Percentiles rank a stretch among this genome's conserved stretches.
Evolutionary conservation across 2,888 invertebrate species (phyloP).

Genomic region (Caenorhabditis sp.): DNA sequence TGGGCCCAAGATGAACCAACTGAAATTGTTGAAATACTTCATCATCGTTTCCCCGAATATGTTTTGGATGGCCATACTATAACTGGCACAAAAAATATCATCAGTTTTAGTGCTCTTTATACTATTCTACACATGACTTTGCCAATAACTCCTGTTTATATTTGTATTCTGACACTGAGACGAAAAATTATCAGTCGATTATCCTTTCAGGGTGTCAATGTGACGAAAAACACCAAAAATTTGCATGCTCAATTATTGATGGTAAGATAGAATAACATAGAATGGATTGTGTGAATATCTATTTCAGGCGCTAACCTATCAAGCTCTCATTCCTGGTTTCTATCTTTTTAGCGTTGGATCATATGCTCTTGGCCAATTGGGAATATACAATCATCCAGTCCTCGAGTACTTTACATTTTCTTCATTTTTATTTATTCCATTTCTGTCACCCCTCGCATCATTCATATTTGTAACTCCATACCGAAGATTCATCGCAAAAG

Average conservation of each 20-base stretch:
- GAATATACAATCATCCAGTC: slow-evolving; percentile 24
- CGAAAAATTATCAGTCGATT: slow-evolving; percentile 13
- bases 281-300: not conserved
- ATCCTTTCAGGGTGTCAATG: slow-evolving; percentile 6
- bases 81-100: slow-evolving; percentile 28
- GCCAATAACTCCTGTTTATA: slow-evolving; percentile 45
- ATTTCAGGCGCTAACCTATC: slow-evolving; percentile 32
- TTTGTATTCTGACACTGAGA: slow-evolving; percentile 15
- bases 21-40: not conserved
- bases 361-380: slow-evolving; percentile 20
- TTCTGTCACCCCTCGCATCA: slow-evolving; percentile 29
- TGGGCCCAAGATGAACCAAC: slow-evolving; percentile 8
- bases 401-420: slow-evolving; percentile 31
- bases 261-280: slow-evolving; percentile 3
- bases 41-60: slow-evolving; percentile 27
- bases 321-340: slow-evolving; percentile 27
- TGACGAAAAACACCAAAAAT: slow-evolving; percentile 20
- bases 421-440: slow-evolving; percentile 23
- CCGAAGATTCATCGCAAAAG: not conserved
- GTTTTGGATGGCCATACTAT: slow-evolving; percentile 17
- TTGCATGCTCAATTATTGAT: slow-evolving; percentile 27
- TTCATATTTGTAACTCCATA: slow-evolving; percentile 37
- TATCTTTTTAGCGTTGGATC: slow-evolving; percentile 30
- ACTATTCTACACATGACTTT: slow-evolving; percentile 47
- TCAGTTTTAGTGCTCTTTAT: slow-evolving; percentile 28